phyloP scores from a whole-genome alignment of 2,888 invertebrate genomes.

The Parnassius mnemosyne region DNA sequence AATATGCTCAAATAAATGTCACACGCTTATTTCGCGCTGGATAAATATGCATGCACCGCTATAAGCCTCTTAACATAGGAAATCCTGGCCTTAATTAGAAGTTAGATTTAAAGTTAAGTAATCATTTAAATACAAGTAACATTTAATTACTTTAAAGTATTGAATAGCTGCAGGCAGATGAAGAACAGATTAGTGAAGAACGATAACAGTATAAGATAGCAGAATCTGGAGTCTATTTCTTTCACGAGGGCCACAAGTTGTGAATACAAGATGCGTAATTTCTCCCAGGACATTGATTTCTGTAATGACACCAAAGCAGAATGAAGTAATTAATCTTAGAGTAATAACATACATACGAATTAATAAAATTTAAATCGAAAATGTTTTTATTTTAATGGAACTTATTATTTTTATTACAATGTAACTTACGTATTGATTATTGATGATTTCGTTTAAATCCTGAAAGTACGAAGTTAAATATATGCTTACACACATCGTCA shows the following conservation, averaged over 20 bases:
- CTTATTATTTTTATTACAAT: neutral
- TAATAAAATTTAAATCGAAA: neutral
- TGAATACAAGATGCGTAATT: constrained; percentile 37
- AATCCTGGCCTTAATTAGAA: constrained; percentile 12
- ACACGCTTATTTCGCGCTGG: no score
- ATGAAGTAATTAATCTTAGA: neutral
- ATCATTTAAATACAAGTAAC: neutral
- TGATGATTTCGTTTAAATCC: constrained; percentile 73
- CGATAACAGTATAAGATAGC: constrained; percentile 38
- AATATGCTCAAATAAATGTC: no score
- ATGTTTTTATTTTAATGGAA: neutral
- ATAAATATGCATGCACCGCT: no score
- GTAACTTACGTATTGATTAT: no score
- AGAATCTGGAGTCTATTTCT: constrained; percentile 78
- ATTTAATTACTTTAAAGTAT: constrained; percentile 81
- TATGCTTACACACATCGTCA: constrained; percentile 84
- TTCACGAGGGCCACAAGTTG: constrained; percentile 69
- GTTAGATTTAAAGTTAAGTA: neutral
- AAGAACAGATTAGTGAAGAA: constrained; percentile 83
- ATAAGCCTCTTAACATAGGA: no score
- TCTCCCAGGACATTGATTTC: constrained; percentile 42
- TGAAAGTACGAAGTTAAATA: constrained; percentile 75
- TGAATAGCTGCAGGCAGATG: constrained; percentile 84
- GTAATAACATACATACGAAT: neutral
- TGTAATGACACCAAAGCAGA: constrained; percentile 24